phyloP scores from a whole-genome alignment of 2,797 vertebrate species.

The Sebastes kiyomatsui region DNA sequence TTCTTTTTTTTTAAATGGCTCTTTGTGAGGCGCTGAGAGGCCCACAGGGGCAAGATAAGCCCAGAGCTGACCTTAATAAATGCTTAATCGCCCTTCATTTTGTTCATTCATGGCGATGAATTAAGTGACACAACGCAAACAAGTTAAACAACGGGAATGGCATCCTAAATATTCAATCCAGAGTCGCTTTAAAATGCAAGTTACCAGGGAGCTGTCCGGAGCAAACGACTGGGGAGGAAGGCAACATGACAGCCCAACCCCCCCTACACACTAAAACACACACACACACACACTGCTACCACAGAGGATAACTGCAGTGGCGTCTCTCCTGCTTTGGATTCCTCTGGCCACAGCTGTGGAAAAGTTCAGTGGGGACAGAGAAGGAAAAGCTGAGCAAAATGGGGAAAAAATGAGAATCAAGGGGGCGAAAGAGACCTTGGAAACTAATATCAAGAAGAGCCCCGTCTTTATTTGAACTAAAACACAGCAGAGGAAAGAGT shows the following conservation, averaged over 20 bases:
- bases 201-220: slow-evolving; percentile 73
- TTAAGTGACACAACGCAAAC: slow-evolving; percentile 75
- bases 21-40: slow-evolving; percentile 59
- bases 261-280: slow-evolving; percentile 8
- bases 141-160: slow-evolving; percentile 79
- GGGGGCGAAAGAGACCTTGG: neutral
- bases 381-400: slow-evolving; percentile 35
- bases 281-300: slow-evolving; percentile 21
- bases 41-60: slow-evolving; percentile 63
- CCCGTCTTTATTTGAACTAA: slow-evolving; percentile 6
- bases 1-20: slow-evolving; percentile 54
- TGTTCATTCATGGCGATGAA: slow-evolving; percentile 69
- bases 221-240: slow-evolving; percentile 74
- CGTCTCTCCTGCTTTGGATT: slow-evolving; percentile 64
- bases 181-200: slow-evolving; percentile 72
- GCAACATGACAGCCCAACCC: slow-evolving; percentile 66
- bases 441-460: slow-evolving; percentile 44
- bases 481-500: slow-evolving; percentile 7
- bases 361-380: slow-evolving; percentile 61
- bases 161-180: slow-evolving; percentile 75
- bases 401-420: slow-evolving; percentile 29
- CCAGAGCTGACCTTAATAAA: slow-evolving; percentile 75
- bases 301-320: slow-evolving; percentile 51
- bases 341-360: slow-evolving; percentile 77
- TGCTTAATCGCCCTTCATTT: slow-evolving; percentile 74